Base-by-base conservation (phyloP, 2,797 vertebrate genomes). In the Hafferia zeledoni region DNA sequence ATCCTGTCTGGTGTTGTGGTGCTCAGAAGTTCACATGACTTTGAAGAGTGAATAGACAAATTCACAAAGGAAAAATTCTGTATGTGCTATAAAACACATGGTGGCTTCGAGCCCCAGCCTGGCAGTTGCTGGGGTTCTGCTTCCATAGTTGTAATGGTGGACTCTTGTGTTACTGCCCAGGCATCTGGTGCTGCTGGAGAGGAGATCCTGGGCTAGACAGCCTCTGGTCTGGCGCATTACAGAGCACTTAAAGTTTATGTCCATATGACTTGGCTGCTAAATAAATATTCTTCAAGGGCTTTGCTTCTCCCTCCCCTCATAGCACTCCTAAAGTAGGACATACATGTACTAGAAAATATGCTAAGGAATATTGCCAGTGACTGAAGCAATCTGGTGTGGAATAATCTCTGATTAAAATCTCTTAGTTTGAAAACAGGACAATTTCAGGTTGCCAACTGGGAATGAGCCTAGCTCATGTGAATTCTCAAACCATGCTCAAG, bases 381-480 rank as follows among this genome's bases (percentile, higher is more conserved):
- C 19, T 60, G n/a, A 81, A 85, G 35, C 49, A 78, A 18, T 71
- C 37, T 86, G 13, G 3, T 68, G 17, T 92, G 43, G n/a, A 78
- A 81, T 81, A 81, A 75, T 86, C 23, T 74, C 39, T 69, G 63
- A 65, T 3, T 94, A 55, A 74, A 91, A 74, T 77, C 3, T 88
- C 76, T 91, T 12, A 1, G 0, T 92, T 80, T 80, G 49, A 77
- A 80, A 83, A 64, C 4, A 10, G 33, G 47, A 70, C 0, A 3
- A 20, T 83, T 89, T 85, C 25, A 56, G 0, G 4, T 76, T 87
- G 47, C 44, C 47, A 87, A 0, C 37, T 94, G 78, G 59, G 71
- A 87, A 56, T 0, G 4, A 80, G 35, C 33, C 52, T 92, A 46
- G 44, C 33, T 92, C 49, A 59, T 69, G 35, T 50, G 70, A 82